phyloP scores from a whole-genome alignment of 2,888 invertebrate genomes.

The Agrochola macilenta region DNA sequence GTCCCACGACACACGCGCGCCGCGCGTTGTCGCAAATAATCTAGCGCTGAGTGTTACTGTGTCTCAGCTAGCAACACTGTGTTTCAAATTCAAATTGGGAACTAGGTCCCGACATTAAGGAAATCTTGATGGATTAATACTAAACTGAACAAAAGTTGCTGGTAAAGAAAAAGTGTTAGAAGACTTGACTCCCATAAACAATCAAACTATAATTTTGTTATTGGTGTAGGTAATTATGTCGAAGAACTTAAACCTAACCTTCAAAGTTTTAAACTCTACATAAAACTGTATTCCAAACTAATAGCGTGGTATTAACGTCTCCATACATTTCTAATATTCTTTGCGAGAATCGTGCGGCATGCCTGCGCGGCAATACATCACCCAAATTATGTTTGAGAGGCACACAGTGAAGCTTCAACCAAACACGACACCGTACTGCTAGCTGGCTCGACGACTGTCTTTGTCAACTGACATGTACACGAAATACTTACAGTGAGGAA shows the following conservation, averaged over 20 bases:
- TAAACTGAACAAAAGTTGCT: background rate
- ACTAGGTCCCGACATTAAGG: background rate
- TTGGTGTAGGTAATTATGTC: background rate
- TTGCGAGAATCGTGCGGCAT: conserved; percentile 60
- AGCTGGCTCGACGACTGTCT: conserved; percentile 27
- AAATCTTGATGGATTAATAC: background rate
- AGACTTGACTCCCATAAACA: background rate
- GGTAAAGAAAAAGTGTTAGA: background rate
- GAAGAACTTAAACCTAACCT: background rate
- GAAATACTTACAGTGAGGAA: background rate
- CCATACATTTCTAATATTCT: conserved; percentile 59
- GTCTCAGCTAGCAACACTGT: conserved; percentile 29
- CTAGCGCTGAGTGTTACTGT: conserved; percentile 44
- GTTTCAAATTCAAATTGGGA: conserved; percentile 1
- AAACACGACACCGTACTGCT: conserved; percentile 48
- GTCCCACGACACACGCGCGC: conserved; percentile 77
- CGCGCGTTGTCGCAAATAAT: conserved; percentile 61
- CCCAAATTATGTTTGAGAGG: conserved; percentile 74
- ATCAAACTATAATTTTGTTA: background rate
- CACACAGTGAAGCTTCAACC: conserved; percentile 56
- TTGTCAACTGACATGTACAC: background rate
- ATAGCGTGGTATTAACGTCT: conserved; percentile 54
- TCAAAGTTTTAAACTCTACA: background rate
- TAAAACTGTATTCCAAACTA: conserved; percentile 2
- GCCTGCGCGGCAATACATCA: conserved; percentile 67